phyloP scores from a whole-genome alignment of 2,113 vertebrate genomes.

The Physeter macrocephalus region DNA sequence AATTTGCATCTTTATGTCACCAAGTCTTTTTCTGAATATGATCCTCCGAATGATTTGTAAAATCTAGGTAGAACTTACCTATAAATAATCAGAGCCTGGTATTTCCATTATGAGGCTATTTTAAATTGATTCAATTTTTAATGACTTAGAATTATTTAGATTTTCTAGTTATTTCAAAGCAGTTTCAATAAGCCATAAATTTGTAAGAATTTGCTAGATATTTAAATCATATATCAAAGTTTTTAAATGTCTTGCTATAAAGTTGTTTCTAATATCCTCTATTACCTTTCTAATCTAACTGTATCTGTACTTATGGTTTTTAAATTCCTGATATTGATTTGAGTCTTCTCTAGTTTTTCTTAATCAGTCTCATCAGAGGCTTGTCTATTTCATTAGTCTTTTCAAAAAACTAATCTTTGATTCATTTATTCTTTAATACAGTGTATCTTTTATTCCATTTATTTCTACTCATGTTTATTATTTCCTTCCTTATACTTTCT shows the following conservation, averaged over 20 bases:
- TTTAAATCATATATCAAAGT: neutral
- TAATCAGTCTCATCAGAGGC: neutral
- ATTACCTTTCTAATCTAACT: neutral
- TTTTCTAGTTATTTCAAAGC: constrained; percentile 23
- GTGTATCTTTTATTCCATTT: neutral
- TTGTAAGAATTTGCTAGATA: neutral
- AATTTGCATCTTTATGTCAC: neutral
- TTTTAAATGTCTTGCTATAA: neutral
- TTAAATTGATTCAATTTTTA: neutral
- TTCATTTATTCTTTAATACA: neutral
- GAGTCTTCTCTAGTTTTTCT: neutral
- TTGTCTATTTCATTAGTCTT: neutral
- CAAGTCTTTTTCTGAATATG: neutral
- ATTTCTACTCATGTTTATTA: neutral
- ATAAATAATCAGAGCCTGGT: neutral
- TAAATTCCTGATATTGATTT: neutral
- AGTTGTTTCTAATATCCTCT: neutral
- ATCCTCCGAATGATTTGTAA: neutral
- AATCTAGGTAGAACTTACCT: neutral
- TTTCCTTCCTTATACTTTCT: neutral
- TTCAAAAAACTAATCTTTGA: neutral
- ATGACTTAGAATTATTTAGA: neutral
- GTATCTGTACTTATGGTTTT: neutral
- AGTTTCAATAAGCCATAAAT: neutral
- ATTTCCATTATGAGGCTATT: neutral